Evolutionary conservation across 2,113 vertebrate species (phyloP).

Genomic region (Ophthalmolycus amberensis): DNA sequence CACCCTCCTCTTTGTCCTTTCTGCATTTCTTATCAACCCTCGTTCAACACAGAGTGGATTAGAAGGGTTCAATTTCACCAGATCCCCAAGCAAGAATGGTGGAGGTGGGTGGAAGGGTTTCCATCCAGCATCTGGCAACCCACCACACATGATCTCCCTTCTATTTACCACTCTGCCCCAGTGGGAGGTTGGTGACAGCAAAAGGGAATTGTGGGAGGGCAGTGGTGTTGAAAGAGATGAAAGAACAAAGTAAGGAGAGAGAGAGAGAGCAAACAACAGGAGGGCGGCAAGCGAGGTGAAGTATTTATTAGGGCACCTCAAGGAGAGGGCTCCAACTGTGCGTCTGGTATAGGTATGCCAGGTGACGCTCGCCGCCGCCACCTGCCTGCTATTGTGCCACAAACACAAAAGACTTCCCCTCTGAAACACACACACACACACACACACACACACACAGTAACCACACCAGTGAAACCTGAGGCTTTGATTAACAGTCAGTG

Average conservation of each 20-base stretch:
- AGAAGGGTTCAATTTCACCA: constrained; percentile 77
- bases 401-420: constrained; percentile 60
- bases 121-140: constrained; percentile 74
- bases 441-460: constrained; percentile 5
- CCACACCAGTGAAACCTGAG: constrained; percentile 43
- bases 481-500: constrained; percentile 60
- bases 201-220: constrained; percentile 3
- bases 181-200: constrained; percentile 38
- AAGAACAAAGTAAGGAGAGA: constrained; percentile 32
- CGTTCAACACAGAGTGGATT: constrained; percentile 67
- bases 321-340: constrained; percentile 19
- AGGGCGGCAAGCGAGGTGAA: neutral
- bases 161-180: constrained; percentile 40
- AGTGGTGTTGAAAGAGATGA: constrained; percentile 33
- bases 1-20: constrained; percentile 58
- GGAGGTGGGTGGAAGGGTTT: neutral
- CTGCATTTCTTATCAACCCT: constrained; percentile 59
- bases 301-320: constrained; percentile 43
- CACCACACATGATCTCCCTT: constrained; percentile 34
- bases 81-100: constrained; percentile 52
- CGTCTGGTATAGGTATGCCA: constrained; percentile 69
- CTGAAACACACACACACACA: constrained; percentile 1
- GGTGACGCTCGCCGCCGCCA: constrained; percentile 65
- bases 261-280: constrained; percentile 18
- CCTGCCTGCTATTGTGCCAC: constrained; percentile 71